Percentiles rank a stretch among this genome's conserved stretches.
phyloP scores from a whole-genome alignment of 2,888 invertebrate genomes.

The Synergus umbraculus region DNA sequence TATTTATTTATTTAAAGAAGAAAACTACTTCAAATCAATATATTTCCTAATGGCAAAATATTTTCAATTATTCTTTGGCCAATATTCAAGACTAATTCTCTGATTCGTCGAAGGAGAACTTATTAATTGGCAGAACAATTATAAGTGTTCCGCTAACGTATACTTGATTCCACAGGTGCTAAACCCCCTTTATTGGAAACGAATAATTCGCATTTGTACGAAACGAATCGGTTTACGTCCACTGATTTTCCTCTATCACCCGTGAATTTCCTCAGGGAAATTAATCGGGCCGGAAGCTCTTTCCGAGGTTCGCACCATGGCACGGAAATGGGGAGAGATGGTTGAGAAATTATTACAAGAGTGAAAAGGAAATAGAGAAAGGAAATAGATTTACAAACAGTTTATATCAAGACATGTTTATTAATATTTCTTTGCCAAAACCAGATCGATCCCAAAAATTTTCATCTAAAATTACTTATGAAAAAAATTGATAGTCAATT shows the following conservation, averaged over 20 bases:
- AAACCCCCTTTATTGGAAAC: conserved; percentile 63
- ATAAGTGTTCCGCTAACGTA: neutral
- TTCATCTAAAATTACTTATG: neutral
- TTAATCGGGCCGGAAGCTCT: conserved; percentile 68
- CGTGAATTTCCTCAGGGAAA: conserved; percentile 73
- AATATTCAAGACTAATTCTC: no score
- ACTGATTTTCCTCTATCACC: conserved; percentile 69
- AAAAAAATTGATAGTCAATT: neutral
- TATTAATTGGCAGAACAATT: neutral
- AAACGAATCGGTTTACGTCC: conserved; percentile 56
- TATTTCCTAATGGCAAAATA: no score
- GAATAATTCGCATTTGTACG: conserved; percentile 62
- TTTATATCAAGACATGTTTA: neutral
- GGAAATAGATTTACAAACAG: conserved; percentile 18
- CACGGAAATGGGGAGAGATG: conserved; percentile 29
- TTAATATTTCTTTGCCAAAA: neutral
- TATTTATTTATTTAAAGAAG: no score
- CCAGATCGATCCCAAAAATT: neutral
- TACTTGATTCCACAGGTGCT: conserved; percentile 62
- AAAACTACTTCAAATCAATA: no score
- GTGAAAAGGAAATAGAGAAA: conserved; percentile 18
- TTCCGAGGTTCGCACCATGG: conserved; percentile 63
- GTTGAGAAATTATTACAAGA: conserved; percentile 28
- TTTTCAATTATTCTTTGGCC: no score
- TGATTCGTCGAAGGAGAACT: neutral